phyloP scores from a whole-genome alignment of 2,797 vertebrate genomes.

The Macropus fuliginosus region DNA sequence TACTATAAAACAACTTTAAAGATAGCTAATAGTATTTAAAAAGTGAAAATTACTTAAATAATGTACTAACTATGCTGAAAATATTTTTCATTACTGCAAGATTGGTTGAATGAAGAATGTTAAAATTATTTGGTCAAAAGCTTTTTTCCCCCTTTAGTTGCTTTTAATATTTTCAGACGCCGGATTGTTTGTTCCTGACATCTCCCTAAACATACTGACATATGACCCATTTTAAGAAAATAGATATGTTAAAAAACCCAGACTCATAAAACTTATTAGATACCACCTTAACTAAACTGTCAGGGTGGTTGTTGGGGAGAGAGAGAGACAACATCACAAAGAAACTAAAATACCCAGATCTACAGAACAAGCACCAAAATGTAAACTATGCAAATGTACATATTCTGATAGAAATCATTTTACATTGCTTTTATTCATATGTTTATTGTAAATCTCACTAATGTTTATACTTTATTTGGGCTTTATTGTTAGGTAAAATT shows the following conservation, averaged over 20 bases:
- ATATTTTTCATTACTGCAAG: background rate
- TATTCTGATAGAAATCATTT: background rate
- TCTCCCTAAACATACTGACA: background rate
- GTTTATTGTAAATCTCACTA: background rate
- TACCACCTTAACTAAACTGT: background rate
- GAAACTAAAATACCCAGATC: background rate
- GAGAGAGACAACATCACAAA: background rate
- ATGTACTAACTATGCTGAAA: background rate
- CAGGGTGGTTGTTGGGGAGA: background rate
- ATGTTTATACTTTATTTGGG: background rate
- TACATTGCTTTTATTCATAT: background rate
- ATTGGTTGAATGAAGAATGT: background rate
- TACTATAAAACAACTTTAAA: background rate
- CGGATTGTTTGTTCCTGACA: background rate
- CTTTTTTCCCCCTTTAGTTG: background rate
- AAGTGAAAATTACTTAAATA: background rate
- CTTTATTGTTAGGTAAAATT: slow-evolving; percentile 7
- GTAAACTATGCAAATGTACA: background rate
- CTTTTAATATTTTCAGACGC: background rate
- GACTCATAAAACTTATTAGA: background rate
- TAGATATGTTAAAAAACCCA: background rate
- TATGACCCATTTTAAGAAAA: background rate
- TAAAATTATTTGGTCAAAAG: background rate
- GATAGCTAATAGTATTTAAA: background rate
- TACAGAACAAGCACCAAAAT: background rate